Conservation (phyloP, 2,113 vertebrate genomes). For the Hyaena hyaena region DNA sequence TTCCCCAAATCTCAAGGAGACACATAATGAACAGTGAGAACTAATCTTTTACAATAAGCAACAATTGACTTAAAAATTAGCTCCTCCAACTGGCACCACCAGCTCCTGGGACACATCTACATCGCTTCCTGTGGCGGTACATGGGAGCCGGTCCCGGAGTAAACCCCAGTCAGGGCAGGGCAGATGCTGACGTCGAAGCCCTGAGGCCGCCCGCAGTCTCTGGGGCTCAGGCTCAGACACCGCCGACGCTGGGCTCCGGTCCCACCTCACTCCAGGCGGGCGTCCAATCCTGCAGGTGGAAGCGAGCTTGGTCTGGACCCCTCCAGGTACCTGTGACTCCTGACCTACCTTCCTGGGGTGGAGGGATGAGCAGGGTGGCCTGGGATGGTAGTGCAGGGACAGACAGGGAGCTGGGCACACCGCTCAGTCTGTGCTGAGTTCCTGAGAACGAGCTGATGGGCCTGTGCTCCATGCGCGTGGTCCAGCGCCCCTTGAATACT, state of each 20-base stretch:
- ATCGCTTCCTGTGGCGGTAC: background rate
- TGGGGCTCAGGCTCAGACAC: background rate
- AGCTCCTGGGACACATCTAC: background rate
- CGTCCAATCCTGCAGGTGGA: background rate
- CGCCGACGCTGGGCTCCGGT: background rate
- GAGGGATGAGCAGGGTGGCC: background rate
- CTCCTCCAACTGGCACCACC: background rate
- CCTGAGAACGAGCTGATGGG: background rate
- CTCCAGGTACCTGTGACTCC: background rate
- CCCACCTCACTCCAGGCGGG: background rate
- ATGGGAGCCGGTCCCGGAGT: background rate
- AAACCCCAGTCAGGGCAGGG: background rate
- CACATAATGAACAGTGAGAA: background rate
- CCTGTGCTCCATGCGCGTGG: background rate
- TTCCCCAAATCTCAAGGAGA: background rate
- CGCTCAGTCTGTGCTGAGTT: no score
- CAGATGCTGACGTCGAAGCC: background rate
- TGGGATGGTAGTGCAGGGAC: background rate
- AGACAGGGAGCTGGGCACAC: background rate
- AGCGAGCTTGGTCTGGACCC: background rate
- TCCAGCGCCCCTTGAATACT: background rate
- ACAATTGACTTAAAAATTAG: background rate
- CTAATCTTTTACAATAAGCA: background rate
- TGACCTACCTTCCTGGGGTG: background rate
- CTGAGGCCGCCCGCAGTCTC: background rate